phyloP scores from a whole-genome alignment of 2,113 vertebrate genomes.

The Arothron firmamentum region DNA sequence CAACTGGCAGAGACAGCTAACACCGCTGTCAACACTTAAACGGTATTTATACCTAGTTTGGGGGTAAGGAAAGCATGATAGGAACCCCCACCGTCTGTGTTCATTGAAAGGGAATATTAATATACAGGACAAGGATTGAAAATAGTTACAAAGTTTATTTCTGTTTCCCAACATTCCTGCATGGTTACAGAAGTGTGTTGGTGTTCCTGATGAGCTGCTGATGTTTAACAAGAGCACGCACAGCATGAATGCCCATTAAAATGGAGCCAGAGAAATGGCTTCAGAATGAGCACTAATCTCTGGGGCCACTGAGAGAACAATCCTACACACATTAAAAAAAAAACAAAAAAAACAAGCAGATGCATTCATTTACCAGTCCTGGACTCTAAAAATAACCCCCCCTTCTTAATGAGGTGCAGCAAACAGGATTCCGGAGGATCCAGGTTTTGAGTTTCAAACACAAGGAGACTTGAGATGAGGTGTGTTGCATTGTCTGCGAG shows the following conservation, averaged over 20 bases:
- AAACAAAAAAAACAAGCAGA: slow-evolving; percentile 22
- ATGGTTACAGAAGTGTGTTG: slow-evolving; percentile 8
- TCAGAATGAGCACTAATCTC: slow-evolving; percentile 23
- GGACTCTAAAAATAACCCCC: slow-evolving; percentile 35
- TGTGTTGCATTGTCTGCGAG: slow-evolving; percentile 38
- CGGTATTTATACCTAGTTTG: too few relatives aligned
- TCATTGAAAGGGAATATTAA: too few relatives aligned
- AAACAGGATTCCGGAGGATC: slow-evolving; percentile 15
- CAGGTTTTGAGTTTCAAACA: slow-evolving; percentile 14
- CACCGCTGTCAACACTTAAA: too few relatives aligned
- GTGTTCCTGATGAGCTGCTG: slow-evolving; percentile 38
- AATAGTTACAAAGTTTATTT: not conserved
- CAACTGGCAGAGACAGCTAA: too few relatives aligned
- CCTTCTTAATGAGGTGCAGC: slow-evolving; percentile 31
- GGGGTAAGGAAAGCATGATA: too few relatives aligned
- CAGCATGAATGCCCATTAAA: slow-evolving; percentile 37
- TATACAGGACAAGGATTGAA: not conserved
- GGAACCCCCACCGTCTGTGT: too few relatives aligned
- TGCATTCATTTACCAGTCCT: slow-evolving; percentile 8
- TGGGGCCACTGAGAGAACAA: slow-evolving; percentile 17
- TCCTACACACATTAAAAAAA: slow-evolving; percentile 24
- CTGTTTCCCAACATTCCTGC: not conserved
- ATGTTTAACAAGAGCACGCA: slow-evolving; percentile 43
- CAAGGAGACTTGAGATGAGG: slow-evolving; percentile 3
- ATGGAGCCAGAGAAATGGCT: slow-evolving; percentile 12